Base-by-base conservation (phyloP, 1,140 invertebrate genomes). In the Pseudomyrmex sp. region DNA sequence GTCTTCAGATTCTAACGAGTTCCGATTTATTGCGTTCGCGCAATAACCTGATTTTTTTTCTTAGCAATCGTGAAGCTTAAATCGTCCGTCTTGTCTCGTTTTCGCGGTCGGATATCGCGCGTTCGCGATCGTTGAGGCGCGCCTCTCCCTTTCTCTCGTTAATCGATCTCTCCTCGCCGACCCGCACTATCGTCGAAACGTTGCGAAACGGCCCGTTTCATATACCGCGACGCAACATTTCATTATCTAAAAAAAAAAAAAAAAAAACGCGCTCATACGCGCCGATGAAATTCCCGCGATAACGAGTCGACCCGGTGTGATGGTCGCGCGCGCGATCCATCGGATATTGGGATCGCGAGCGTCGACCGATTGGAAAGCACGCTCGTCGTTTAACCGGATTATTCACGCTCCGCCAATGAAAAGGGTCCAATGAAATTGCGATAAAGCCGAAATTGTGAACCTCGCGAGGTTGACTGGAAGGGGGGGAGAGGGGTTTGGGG, bases 371-470 rank as follows among this genome's bases (percentile, higher is more conserved):
- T 69, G 72, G 72, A 76, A 62, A 66, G 50, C 63, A 79, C 86
- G 85, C 83, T 83, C 82, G 82, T 80, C 88, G 86, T 90, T 91
- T 91, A 91, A 91, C 91, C 87, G 85, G 90, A 90, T 91, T 91
- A 91, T 90, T 90, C 86, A 86, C 83, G 85, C 76, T 85, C 83
- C 82, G 69, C 87, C 85, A 87, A 86, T 83, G 83, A 86, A 91
- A 91, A 89, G 84, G 84, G 87, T 83, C 88, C 89, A 88, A 91
- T 91, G 89, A 91, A 91, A 91, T 90, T 86, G 91, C 90, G 85
- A 91, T 90, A 90, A 89, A 89, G 88, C 89, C 84, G 84, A 91
- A 91, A 90, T 83, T 74, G 85, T 82, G 85, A 86, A 83, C 85
- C 82, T 85, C 80, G 85, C 70, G 80, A 62, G 59, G 59, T 58